These are phyloP conservation scores for Eretmocerus hayati DNA, from an alignment of 2,888 invertebrate species.

Conservation along the genomic window DNA sequence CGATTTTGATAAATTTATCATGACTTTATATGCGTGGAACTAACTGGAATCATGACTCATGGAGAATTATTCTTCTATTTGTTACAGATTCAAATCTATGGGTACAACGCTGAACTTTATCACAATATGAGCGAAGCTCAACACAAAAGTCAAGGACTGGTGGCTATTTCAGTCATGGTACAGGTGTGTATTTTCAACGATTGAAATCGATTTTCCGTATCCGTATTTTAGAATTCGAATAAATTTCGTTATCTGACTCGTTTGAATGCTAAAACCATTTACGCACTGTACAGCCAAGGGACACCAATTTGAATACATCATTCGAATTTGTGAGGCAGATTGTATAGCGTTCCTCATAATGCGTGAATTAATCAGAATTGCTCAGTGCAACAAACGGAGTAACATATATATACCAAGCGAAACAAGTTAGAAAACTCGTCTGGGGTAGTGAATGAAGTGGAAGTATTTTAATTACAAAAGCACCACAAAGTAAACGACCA, in stretches of 20 bases:
- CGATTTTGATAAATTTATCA: too few relatives aligned
- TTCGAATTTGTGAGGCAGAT: too few relatives aligned
- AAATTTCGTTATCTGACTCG: too few relatives aligned
- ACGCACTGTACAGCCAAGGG: too few relatives aligned
- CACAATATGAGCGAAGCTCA: conserved; percentile 95
- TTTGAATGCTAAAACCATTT: too few relatives aligned
- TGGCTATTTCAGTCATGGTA: conserved; percentile 90
- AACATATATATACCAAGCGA: not conserved
- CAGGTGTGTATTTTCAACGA: too few relatives aligned
- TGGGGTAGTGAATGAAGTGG: conserved; percentile 12
- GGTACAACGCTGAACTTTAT: conserved; percentile 94
- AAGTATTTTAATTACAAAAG: conserved; percentile 11
- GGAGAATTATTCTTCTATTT: conserved; percentile 16
- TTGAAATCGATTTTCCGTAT: too few relatives aligned
- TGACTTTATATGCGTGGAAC: too few relatives aligned
- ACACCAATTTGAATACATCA: too few relatives aligned
- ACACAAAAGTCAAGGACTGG: conserved; percentile 93
- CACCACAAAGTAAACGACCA: conserved; percentile 2
- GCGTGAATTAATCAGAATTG: conserved; percentile 9
- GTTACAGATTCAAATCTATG: conserved; percentile 88
- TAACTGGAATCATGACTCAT: not conserved
- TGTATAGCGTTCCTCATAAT: not conserved
- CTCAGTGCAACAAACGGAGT: not conserved
- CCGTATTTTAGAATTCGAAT: too few relatives aligned
- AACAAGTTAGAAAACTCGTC: conserved; percentile 11